phyloP scores from a whole-genome alignment of 2,797 vertebrate species.

The Leptoclinus maculatus region DNA sequence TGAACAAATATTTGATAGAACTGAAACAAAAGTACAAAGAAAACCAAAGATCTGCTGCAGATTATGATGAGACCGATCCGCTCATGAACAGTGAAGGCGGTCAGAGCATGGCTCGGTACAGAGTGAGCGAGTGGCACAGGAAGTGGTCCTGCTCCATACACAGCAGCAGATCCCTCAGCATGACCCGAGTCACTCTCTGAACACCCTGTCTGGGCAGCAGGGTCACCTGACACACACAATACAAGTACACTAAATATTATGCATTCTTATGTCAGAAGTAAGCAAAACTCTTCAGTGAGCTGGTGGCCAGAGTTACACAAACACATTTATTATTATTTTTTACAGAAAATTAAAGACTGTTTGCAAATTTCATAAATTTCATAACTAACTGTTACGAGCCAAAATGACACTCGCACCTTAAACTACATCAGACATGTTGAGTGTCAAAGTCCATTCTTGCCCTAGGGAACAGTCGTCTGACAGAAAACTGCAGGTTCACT shows the following conservation, averaged over 20 bases:
- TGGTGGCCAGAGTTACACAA: no score
- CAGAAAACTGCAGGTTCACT: not conserved
- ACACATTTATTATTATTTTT: no score
- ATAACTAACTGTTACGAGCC: not conserved
- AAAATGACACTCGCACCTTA: not conserved
- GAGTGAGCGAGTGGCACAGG: conserved; percentile 85
- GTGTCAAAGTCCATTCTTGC: no score
- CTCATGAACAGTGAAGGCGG: conserved; percentile 19
- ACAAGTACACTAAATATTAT: not conserved
- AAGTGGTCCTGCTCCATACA: conserved; percentile 93
- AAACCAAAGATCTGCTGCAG: not conserved
- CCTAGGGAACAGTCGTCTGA: no score
- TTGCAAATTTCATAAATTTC: no score
- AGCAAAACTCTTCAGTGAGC: not conserved
- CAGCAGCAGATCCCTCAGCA: conserved; percentile 92
- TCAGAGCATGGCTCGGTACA: conserved; percentile 91
- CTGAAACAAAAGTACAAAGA: conserved; percentile 1
- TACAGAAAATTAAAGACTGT: no score
- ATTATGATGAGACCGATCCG: not conserved
- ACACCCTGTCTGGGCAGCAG: conserved; percentile 78
- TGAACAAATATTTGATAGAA: not conserved
- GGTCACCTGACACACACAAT: conserved; percentile 62
- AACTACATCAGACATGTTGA: no score
- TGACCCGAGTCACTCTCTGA: conserved; percentile 88
- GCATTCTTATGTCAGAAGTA: no score